Base-by-base conservation (phyloP, 2,888 invertebrate genomes). In the Oscheius myriophilus region DNA sequence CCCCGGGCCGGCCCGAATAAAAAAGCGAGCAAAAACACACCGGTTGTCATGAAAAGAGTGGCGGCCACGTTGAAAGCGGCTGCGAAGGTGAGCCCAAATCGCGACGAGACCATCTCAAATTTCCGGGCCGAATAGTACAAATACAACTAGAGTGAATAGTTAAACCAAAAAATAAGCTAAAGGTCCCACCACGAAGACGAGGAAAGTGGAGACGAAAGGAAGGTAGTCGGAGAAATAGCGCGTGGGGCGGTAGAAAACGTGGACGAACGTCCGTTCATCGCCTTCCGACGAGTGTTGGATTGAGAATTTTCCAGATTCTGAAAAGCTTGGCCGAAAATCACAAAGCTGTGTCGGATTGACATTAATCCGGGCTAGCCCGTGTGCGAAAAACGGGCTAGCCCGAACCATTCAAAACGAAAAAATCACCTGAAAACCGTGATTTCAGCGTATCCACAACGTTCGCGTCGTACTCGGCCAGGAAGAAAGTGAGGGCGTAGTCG, bases 101-200 rank as follows among this genome's bases (percentile, higher is more conserved):
- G 94, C 0, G 93, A 94, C 84, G 93, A 92, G 46, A 94, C 92
- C 86, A 93, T 91, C 87, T 95, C 96, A 72, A 98, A 95, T 89
- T 97, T 97, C 79, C 95, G 90, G 0, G 82, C 82, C 0, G 83
- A 82, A 57, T 74, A 84, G 70, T 83, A 84, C 45, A 84, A 70
- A 67, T 84, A 84, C 59, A 81, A 52, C 79, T 81, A 59, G 21
- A 68, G 62, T n/a, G 51, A 23, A 68, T 18, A 63, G 14, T 63
- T 43, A 25, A 42, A 46, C 14, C 7, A 43, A 16, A 39, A 45
- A 39, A 42, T 4, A 14, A 4, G 14, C 23, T 14, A 39, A 18
- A 16, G 11, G 51, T 49, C 69, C 55, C 53, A 82, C 78, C 78
- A 80, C 77, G 61, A 81, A 82, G 6, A 79, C 69, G 14, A 81